A percentile compares a stretch with the other conserved stretches of the same genome.
phyloP scores from a whole-genome alignment of 1,140 invertebrate species.

The Polyergus mexicanus region DNA sequence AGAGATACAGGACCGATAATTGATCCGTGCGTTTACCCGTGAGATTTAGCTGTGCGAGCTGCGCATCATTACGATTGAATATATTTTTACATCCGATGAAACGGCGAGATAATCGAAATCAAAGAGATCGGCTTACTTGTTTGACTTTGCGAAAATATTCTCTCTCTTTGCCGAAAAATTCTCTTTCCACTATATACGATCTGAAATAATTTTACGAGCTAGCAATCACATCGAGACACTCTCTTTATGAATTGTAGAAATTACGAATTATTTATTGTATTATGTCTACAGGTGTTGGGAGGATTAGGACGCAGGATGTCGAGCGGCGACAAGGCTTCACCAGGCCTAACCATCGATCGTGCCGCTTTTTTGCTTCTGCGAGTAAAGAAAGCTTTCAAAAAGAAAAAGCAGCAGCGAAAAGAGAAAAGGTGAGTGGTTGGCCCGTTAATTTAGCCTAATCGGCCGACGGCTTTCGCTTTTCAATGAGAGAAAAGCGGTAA shows the following conservation, averaged over 20 bases:
- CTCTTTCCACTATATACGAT: not conserved
- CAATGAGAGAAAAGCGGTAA: not conserved
- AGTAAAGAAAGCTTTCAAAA: slow-evolving; percentile 96
- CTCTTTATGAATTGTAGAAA: not conserved
- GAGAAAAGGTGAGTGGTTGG: slow-evolving; percentile 89
- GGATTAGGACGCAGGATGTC: slow-evolving; percentile 83
- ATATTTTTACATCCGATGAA: not conserved
- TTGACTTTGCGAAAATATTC: not conserved
- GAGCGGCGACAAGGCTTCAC: slow-evolving; percentile 84
- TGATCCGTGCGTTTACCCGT: not conserved
- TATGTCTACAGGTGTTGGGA: slow-evolving; percentile 76
- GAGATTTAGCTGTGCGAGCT: not conserved
- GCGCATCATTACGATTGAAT: not conserved
- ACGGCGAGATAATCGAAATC: not conserved
- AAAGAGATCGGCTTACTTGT: not conserved
- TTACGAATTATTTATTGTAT: not conserved
- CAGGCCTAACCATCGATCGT: slow-evolving; percentile 92
- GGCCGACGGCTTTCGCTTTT: not conserved
- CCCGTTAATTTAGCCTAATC: not conserved
- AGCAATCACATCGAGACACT: not conserved
- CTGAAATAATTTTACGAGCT: not conserved
- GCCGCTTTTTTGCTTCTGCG: slow-evolving; percentile 95
- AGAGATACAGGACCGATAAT: slow-evolving; percentile 25
- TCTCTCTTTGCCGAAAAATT: not conserved
- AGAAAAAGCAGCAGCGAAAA: slow-evolving; percentile 94